Percentiles rank a stretch among this genome's conserved stretches.
Conservation (phyloP, 2,888 invertebrate genomes). For the Busseola fusca region DNA sequence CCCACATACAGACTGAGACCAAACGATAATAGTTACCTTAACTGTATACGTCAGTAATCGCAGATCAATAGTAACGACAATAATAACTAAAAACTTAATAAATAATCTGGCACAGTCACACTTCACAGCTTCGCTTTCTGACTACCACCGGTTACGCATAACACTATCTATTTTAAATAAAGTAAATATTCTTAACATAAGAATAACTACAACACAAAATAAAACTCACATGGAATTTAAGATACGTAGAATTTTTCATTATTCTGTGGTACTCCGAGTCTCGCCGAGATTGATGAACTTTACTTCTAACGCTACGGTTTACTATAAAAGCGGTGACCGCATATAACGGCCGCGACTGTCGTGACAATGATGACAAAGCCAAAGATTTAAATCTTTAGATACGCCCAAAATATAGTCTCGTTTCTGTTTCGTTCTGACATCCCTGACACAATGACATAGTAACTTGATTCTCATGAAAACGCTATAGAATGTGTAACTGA, state of each 20-base stretch:
- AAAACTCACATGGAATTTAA: conserved; percentile 74
- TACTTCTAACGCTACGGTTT: background rate
- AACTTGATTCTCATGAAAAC: background rate
- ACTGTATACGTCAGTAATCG: conserved; percentile 69
- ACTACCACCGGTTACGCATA: conserved; percentile 72
- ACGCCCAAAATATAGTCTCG: no score
- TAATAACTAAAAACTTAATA: conserved; percentile 69
- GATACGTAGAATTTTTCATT: conserved; percentile 52
- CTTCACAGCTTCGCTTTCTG: conserved; percentile 68
- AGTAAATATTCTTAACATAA: conserved; percentile 86
- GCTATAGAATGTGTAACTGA: no score
- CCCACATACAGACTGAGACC: conserved; percentile 36
- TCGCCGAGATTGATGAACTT: conserved; percentile 1
- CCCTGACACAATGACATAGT: background rate
- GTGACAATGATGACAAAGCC: background rate
- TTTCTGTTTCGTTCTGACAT: no score
- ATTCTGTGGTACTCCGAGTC: conserved; percentile 47
- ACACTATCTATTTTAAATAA: conserved; percentile 77
- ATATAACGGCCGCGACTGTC: background rate
- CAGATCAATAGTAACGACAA: conserved; percentile 79
- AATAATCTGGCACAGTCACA: conserved; percentile 82
- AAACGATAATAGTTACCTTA: conserved; percentile 55
- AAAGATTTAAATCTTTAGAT: background rate
- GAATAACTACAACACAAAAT: conserved; percentile 81
- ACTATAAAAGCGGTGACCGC: background rate